Evolutionary conservation across 2,113 vertebrate species (phyloP), one percentile per base, ranked within the genome.

Genomic region (Sigmodon hispidus): DNA sequence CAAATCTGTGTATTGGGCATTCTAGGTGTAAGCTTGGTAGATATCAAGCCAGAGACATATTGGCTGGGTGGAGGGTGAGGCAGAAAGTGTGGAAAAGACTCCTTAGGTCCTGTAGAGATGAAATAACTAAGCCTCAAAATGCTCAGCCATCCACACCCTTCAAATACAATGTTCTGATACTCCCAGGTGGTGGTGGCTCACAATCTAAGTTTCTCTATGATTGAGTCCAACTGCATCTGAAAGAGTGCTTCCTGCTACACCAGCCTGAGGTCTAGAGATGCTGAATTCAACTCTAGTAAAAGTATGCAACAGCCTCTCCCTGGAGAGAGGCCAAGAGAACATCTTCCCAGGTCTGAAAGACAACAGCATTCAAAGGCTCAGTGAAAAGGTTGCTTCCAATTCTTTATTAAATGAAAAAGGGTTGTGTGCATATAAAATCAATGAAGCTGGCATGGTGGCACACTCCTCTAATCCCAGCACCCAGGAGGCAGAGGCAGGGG

Each of bases 341-440:
- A 80, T 81, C 88, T 93, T 94, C 85, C 81, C 50, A 85, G 45
- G 61, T 70, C 52, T n/a, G 61, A 31, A 63, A 87, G 87, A 91
- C 59, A 87, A 88, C 45, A 90, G 52, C 69, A 87, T 59, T 79
- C 61, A 91, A 87, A 96, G n/a, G 43, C 57, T 79, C 87, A 73
- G 2, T 95, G 61, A 29, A 92, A 92, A 94, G 76, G 34, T 22
- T 81, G 76, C 43, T 92, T 93, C 55, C 84, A 87, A 91, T 93
- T 91, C 52, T 95, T 93, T 93, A 93, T 43, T 93, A 95, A 95
- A 65, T 79, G 69, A 96, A 94, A 26, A 94, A 48, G 21, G 21
- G 55, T 90, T 90, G 2, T 90, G 0, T 40, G 0, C n/a, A 36
- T 87, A 24, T 59, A 92, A 89, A 89, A 69, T 92, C 73, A 92